Evolutionary conservation across 2,797 vertebrate species (phyloP).

Genomic region (Enteromius anoplus): DNA sequence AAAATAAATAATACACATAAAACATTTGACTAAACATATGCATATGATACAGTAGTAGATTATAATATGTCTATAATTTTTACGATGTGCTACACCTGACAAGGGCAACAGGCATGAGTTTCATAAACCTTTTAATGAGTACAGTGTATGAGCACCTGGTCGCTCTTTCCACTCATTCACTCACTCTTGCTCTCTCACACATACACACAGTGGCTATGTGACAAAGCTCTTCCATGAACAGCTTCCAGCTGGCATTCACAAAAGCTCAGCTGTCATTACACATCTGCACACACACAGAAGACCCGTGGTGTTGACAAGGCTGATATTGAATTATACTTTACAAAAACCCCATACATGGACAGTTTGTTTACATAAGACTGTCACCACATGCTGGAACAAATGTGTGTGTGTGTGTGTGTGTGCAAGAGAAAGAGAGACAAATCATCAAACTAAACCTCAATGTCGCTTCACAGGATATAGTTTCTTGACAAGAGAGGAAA

Average conservation of each 20-base stretch:
- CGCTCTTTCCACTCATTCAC: neutral
- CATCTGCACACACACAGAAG: constrained; percentile 66
- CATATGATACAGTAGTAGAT: neutral
- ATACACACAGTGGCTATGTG: constrained; percentile 43
- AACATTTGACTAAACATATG: neutral
- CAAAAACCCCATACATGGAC: constrained; percentile 56
- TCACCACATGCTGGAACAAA: constrained; percentile 39
- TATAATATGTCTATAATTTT: neutral
- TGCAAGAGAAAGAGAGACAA: neutral
- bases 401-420: neutral
- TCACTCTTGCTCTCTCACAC: constrained; percentile 32
- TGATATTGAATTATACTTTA: constrained; percentile 70
- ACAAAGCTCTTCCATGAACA: constrained; percentile 62
- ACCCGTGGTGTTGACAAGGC: constrained; percentile 70
- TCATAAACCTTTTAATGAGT: constrained; percentile 2
- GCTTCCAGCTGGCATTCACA: constrained; percentile 73
- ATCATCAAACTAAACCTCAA: constrained; percentile 29
- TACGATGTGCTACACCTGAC: neutral
- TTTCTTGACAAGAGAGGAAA: constrained; percentile 6
- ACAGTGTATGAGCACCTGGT: neutral
- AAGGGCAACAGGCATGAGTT: neutral
- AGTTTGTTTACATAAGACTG: constrained; percentile 45
- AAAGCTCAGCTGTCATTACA: constrained; percentile 73
- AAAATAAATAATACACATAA: neutral
- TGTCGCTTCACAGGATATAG: constrained; percentile 7